Evolutionary conservation across 2,797 vertebrate genomes (phyloP).

Genomic region (Cichlasoma orientale): DNA sequence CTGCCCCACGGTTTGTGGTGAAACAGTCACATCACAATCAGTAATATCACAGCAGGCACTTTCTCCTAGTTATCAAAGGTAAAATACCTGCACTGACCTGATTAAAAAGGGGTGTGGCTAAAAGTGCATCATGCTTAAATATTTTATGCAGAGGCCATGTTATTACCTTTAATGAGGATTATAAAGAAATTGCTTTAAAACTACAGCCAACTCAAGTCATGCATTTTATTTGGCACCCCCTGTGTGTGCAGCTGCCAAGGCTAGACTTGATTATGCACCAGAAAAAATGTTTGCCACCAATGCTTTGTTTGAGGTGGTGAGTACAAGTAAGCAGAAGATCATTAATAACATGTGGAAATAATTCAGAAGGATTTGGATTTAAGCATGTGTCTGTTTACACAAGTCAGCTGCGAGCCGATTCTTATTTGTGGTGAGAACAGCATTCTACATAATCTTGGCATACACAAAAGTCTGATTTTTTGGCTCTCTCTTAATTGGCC

Average conservation of each 20-base stretch:
- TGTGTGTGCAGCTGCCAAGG: slow-evolving; percentile 1
- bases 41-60: background rate
- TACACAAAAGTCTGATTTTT: background rate
- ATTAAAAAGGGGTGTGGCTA: background rate
- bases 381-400: slow-evolving; percentile 2
- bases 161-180: slow-evolving; percentile 14
- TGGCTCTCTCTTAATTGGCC: background rate
- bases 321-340: slow-evolving; percentile 10
- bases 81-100: background rate
- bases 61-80: background rate
- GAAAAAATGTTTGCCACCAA: background rate
- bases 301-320: slow-evolving; percentile 19
- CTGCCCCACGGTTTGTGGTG: background rate
- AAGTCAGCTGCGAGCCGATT: background rate
- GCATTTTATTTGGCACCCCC: background rate
- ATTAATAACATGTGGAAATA: slow-evolving; percentile 26
- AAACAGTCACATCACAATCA: background rate
- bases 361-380: slow-evolving; percentile 26
- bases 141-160: background rate
- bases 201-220: background rate
- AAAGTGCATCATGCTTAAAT: background rate
- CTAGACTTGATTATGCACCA: slow-evolving; percentile 17
- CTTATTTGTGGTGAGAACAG: slow-evolving; percentile 10
- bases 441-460: slow-evolving; percentile 1
- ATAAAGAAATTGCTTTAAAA: background rate